These are phyloP conservation scores for Rhinopomastus cyanomelas DNA, from an alignment of 2,113 vertebrate species.

Conservation along the genomic window DNA sequence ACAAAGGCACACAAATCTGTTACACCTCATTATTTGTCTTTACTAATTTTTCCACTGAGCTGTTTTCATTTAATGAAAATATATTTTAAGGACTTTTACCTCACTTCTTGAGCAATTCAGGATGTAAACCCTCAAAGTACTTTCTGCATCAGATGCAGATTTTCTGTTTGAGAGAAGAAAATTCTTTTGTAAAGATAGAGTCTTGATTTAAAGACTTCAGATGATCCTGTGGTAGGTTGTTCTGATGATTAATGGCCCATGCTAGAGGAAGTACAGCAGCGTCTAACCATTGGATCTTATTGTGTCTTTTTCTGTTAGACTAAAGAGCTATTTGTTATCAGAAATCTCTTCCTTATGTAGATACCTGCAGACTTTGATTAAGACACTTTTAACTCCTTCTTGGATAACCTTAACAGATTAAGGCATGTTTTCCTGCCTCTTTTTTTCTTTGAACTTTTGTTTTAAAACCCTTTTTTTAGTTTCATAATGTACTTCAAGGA, in stretches of 20 bases:
- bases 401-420: conserved; percentile 36
- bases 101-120: background rate
- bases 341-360: conserved; percentile 62
- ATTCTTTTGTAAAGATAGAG: conserved; percentile 47
- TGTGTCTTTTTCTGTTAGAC: conserved; percentile 47
- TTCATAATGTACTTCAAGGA: background rate
- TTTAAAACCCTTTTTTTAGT: background rate
- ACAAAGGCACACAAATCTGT: background rate
- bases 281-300: conserved; percentile 38
- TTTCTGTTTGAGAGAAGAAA: conserved; percentile 4
- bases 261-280: conserved; percentile 42
- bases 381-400: conserved; percentile 53
- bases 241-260: conserved; percentile 55
- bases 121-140: background rate
- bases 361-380: conserved; percentile 47
- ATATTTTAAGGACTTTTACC: background rate
- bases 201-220: conserved; percentile 55
- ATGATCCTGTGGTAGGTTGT: conserved; percentile 62
- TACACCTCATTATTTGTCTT: background rate
- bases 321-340: conserved; percentile 58
- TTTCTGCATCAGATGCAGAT: conserved; percentile 34
- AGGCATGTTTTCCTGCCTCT: background rate
- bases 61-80: background rate
- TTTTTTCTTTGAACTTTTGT: background rate
- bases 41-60: background rate